Base-by-base conservation (phyloP, 2,113 vertebrate genomes). In the Donacobius atricapilla region DNA sequence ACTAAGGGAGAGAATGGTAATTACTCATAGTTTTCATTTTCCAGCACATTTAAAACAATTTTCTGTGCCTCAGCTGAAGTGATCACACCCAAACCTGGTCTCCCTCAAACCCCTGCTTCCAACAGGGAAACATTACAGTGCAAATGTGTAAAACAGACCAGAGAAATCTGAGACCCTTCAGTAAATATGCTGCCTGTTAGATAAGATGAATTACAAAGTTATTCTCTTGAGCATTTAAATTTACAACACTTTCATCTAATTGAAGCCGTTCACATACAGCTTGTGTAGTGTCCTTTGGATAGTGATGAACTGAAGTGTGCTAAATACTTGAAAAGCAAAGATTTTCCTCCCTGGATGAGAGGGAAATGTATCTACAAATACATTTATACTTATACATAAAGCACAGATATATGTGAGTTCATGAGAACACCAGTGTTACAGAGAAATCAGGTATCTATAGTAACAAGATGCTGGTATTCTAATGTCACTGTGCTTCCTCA, bases 391-490 rank as follows among this genome's bases (percentile, higher is more conserved):
- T 8, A 6, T 15, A 14, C 51, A 64, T 19, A 72, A 79, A 44
- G 6, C 27, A 40, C 21, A 48, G 66, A 45, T 77, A 33, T 2
- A 30, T 22, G 35, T 15, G 70, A 83, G 22, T 66, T 68, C 68
- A 39, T 78, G 35, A 66, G 94, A 76, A 45, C 81, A 17, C 6
- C 70, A 95, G 44, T 24, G 53, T 37, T 40, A 17, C 30, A 25
- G n/a, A 71, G 72, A 83, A 88, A 48, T 66, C 77, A 87, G 63
- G 97, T 93, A 93, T 93, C 96, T 97, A 95, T 93, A 95, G 97
- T 88, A 96, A 97, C 96, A n/a, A 51, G 60, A 53, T 33, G 42
- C 72, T 17, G 66, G 51, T 51, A 82, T 80, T 84, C 68, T 65
- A 88, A 76, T 70, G 65, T 71, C 80, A 31, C 86, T 25, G 65